Evolutionary conservation across 2,888 invertebrate species (phyloP), one percentile per base, ranked within the genome.

Genomic region (Glaucopsyche alexis): DNA sequence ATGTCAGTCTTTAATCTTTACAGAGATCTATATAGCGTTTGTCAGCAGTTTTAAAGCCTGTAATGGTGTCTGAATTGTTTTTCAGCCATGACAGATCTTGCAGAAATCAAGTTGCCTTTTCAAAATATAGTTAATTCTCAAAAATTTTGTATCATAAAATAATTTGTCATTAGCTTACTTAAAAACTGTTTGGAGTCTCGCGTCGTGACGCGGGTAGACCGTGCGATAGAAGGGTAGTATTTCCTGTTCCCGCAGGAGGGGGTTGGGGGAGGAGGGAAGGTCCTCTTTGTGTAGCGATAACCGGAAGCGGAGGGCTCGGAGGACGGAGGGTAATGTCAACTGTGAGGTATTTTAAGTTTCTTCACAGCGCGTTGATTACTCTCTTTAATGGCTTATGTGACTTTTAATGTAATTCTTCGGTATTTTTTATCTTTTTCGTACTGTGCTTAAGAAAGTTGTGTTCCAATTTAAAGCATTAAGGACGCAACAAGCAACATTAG

Each of bases 181-280:
- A 84, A 87, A 88, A 87, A 88, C 84, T 85, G 83, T 87, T 87
- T 85, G 83, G 85, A 83, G 83, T 83, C 80, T 80, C 78, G 83
- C 82, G 82, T 80, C 84, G 80, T 88, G 87, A 88, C 86, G 88
- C 83, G 89, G 87, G 89, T 89, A 88, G 89, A 87, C 88, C 87
- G 88, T 87, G 87, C 91, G 89, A 90, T 91, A 89, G 91, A 91
- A 92, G 91, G 92, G 92, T 93, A 93, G 90, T 91, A 86, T 91
- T 90, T 92, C 91, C 92, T 88, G 88, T 88, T 88, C 88, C 88
- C 84, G 86, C 81, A 80, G 81, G 79, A 78, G 78, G 82, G 80
- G 80, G 69, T 71, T 73, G 81, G 80, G 77, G 81, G 82, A 81
- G 81, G 85, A 84, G 83, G 81, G 83, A 84, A 82, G 81, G 83